Evolutionary conservation across 2,113 vertebrate species (phyloP).

Genomic region (Albula glossodonta): DNA sequence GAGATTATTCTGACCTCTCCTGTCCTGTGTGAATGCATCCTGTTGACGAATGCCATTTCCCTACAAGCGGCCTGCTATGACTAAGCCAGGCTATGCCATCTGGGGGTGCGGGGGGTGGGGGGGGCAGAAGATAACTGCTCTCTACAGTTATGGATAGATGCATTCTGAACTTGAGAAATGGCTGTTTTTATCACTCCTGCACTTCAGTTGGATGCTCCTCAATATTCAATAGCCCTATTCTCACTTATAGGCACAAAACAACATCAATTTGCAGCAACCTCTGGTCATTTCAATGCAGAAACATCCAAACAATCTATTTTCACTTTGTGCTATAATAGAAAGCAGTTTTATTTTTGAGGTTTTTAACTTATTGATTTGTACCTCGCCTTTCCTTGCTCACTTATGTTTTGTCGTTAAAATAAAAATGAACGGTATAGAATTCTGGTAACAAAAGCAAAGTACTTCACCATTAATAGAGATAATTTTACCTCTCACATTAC

Average conservation of each 20-base stretch:
- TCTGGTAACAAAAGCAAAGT: slow-evolving; percentile 18
- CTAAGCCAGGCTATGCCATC: slow-evolving; percentile 29
- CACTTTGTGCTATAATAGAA: slow-evolving; percentile 1
- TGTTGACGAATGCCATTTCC: slow-evolving; percentile 34
- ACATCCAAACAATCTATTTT: not conserved
- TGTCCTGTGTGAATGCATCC: not conserved
- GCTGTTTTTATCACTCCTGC: not conserved
- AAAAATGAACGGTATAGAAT: not conserved
- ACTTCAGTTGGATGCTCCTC: not conserved
- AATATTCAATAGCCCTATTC: not conserved
- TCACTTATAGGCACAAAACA: not conserved
- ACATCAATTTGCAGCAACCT: not conserved
- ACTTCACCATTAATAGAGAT: not conserved
- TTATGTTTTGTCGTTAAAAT: not conserved
- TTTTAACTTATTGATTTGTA: slow-evolving; percentile 30
- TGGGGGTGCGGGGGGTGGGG: slow-evolving; percentile 3
- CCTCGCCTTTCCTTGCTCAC: not conserved
- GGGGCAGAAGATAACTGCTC: slow-evolving; percentile 20
- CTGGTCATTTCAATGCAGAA: not conserved
- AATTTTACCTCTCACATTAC: not conserved
- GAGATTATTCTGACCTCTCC: not conserved
- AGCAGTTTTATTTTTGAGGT: slow-evolving; percentile 8
- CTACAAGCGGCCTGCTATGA: slow-evolving; percentile 28
- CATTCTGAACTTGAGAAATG: not conserved
- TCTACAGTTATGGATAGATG: not conserved